Conservation (phyloP, 1,140 invertebrate genomes). For the Macrotrachela quadricornifera region DNA sequence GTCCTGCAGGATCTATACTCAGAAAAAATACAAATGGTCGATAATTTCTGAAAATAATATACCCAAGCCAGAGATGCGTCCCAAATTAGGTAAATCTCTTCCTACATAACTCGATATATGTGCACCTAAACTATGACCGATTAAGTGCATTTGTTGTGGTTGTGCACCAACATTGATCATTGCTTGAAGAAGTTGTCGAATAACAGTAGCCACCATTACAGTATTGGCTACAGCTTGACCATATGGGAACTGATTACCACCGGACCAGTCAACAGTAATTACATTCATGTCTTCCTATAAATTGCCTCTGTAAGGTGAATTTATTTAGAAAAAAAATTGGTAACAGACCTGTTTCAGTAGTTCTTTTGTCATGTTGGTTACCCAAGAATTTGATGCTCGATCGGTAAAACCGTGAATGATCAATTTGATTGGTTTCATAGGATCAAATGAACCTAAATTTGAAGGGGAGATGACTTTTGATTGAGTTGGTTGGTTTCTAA, state of each 20-base stretch:
- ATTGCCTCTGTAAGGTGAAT: not conserved
- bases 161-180: conserved; percentile 12
- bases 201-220: conserved; percentile 56
- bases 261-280: conserved; percentile 7
- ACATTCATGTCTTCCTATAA: not conserved
- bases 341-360: conserved; percentile 12
- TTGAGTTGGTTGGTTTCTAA: too few relatives aligned
- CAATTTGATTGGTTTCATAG: conserved; percentile 44
- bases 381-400: conserved; percentile 12
- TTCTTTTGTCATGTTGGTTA: conserved; percentile 16
- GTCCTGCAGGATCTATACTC: conserved; percentile 66
- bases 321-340: not conserved
- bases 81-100: conserved; percentile 52
- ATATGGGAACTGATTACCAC: conserved; percentile 29
- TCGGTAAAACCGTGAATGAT: conserved; percentile 74
- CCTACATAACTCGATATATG: conserved; percentile 72
- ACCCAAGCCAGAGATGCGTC: conserved; percentile 45
- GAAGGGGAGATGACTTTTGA: not conserved
- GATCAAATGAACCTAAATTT: conserved; percentile 29
- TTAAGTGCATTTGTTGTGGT: conserved; percentile 39
- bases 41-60: too few relatives aligned
- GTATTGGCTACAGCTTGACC: conserved; percentile 47
- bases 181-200: conserved; percentile 46
- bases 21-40: not conserved
- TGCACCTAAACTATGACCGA: conserved; percentile 72